phyloP scores from a whole-genome alignment of 1,140 invertebrate genomes.

The Dysdera silvatica region DNA sequence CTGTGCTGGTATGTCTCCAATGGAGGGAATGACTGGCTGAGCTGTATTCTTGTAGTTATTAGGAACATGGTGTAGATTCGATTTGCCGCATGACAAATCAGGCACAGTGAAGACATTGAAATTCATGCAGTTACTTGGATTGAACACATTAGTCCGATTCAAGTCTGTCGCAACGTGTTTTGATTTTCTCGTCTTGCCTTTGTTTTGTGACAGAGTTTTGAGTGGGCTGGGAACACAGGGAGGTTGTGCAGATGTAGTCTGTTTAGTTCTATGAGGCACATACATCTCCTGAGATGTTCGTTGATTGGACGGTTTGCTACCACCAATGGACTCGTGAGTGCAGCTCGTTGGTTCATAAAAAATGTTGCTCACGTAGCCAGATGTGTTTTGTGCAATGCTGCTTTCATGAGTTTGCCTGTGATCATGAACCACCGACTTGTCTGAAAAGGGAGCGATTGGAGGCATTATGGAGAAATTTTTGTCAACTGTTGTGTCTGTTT shows the following conservation, averaged over 20 bases:
- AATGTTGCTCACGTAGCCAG: conserved; percentile 16
- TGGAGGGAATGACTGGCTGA: conserved; percentile 12
- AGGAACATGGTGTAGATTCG: conserved; percentile 9
- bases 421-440: conserved; percentile 8
- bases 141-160: too few relatives aligned
- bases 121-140: too few relatives aligned
- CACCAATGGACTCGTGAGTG: not conserved
- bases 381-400: conserved; percentile 16
- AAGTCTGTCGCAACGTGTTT: too few relatives aligned
- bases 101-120: too few relatives aligned
- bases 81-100: conserved; percentile 1
- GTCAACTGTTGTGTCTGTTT: conserved; percentile 1
- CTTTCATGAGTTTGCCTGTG: conserved; percentile 4
- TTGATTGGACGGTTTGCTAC: conserved; percentile 18
- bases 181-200: too few relatives aligned
- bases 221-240: too few relatives aligned
- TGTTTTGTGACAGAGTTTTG: too few relatives aligned
- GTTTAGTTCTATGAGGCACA: conserved; percentile 21
- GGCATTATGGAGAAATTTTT: conserved; percentile 8
- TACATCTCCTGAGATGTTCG: conserved; percentile 21
- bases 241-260: conserved; percentile 12
- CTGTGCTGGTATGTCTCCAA: conserved; percentile 7
- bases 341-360: conserved; percentile 12
- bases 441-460: conserved; percentile 13
- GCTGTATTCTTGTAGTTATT: conserved; percentile 19